Base-by-base conservation (phyloP, 2,797 vertebrate species). In the Neostethus bicornis region DNA sequence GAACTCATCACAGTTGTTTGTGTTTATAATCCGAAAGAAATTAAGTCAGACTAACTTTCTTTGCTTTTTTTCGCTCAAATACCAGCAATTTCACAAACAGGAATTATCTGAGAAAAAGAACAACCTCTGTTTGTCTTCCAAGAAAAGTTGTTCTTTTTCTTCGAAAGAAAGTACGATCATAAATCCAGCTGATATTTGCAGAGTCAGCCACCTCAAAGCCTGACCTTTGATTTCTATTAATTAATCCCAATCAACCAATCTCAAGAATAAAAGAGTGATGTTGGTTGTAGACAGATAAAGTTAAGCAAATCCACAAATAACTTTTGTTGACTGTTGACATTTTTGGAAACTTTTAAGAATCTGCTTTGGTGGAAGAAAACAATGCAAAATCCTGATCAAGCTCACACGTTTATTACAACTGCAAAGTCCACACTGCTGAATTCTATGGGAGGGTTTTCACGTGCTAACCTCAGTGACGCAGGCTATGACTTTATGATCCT, bases 381-480 rank as follows among this genome's bases (percentile, higher is more conserved):
- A 12, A 6, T 3, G 4, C 5, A 23, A 77, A 73, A 51, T 16
- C 63, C 70, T 79, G 57, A 79, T 42, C 20, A 42, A 26, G 59
- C 44, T 51, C 26, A 66, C 51, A 34, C 29, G 20, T 44, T 70
- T 80, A 70, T 73, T 65, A 72, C 58, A 7, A 11, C n/a, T 59
- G 46, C 87, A 89, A 92, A 92, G 91, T 90, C 53, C 85, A 72
- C n/a, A 7, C 32, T 42, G 44, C 23, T 23, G 16, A 17, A n/a
- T 51, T 56, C 26, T 51, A 42, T 25, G 39, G 23, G 21, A 60
- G 53, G 25, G 39, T 29, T 52, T 38, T 45, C 51, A 43, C 24
- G 23, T 20, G 20, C 70, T 58, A 61, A 24, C 56, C 28, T 46
- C 34, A 51, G 32, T 43, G 46, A 28, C 14, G 39, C 21, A 11